These are phyloP conservation scores for Diorhabda elongata DNA, from an alignment of 1,140 invertebrate species.

Conservation along the genomic window DNA sequence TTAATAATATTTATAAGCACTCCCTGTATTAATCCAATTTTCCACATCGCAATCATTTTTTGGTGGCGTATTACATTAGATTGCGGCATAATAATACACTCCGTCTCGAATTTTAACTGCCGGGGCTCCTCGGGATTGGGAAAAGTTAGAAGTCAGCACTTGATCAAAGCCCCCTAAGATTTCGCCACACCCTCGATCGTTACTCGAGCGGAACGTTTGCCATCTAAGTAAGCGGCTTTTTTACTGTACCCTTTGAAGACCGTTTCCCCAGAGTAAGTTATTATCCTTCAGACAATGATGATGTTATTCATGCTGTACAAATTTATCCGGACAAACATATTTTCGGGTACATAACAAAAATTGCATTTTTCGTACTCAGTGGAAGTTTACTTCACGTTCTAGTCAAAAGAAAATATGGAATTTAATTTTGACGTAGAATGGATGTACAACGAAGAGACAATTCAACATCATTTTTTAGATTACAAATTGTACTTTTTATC, in stretches of 20 bases:
- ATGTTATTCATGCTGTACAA: not conserved
- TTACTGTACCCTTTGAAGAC: conserved; percentile 14
- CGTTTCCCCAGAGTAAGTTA: conserved; percentile 1
- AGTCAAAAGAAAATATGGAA: too few relatives aligned
- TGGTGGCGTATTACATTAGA: not conserved
- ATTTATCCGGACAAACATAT: not conserved
- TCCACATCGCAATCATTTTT: not conserved
- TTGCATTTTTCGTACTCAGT: too few relatives aligned
- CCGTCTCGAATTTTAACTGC: conserved; percentile 8
- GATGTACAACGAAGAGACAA: too few relatives aligned
- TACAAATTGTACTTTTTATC: too few relatives aligned
- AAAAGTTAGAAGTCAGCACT: conserved; percentile 14
- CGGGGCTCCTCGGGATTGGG: conserved; percentile 4
- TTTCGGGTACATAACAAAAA: not conserved
- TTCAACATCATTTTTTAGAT: too few relatives aligned
- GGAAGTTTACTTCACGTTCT: too few relatives aligned
- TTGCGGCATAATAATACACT: not conserved
- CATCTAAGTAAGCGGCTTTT: conserved; percentile 12
- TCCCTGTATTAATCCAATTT: not conserved
- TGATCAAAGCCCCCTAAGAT: conserved; percentile 13
- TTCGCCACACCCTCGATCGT: conserved; percentile 19
- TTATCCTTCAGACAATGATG: conserved; percentile 2
- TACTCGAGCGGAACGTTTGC: conserved; percentile 16
- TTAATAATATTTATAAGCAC: too few relatives aligned
- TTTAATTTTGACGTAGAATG: too few relatives aligned